phyloP scores from a whole-genome alignment of 2,113 vertebrate species.

The Saguinus imperator region DNA sequence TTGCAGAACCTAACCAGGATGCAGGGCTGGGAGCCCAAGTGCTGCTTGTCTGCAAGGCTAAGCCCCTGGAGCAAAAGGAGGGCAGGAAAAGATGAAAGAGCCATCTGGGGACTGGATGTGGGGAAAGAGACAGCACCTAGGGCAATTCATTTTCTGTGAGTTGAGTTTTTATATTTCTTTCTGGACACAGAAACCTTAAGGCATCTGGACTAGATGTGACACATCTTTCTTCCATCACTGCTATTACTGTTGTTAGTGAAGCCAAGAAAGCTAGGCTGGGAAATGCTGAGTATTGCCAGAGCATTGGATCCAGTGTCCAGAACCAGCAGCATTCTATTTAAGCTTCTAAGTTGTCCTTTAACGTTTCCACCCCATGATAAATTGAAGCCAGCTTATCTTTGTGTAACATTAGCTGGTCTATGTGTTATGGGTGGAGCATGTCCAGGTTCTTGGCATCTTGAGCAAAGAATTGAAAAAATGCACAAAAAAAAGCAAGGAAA shows the following conservation, averaged over 20 bases:
- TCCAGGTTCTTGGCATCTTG: too few relatives aligned
- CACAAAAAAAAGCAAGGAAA: too few relatives aligned
- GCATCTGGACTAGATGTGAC: background rate
- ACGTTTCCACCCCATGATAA: background rate
- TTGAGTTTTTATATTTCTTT: background rate
- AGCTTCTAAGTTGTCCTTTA: background rate
- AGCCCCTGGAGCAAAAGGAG: accelerated
- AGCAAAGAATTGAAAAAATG: too few relatives aligned
- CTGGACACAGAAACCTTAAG: background rate
- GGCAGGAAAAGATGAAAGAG: background rate
- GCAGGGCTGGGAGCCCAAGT: background rate
- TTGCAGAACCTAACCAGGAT: background rate
- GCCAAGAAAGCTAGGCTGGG: background rate
- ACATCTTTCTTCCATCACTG: background rate
- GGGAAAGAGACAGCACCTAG: accelerated
- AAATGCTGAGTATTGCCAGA: background rate
- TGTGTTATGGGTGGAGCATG: background rate
- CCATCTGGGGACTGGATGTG: accelerated
- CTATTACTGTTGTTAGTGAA: background rate
- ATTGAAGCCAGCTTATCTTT: background rate
- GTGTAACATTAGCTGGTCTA: background rate
- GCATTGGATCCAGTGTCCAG: background rate
- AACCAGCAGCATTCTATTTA: background rate
- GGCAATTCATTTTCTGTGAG: accelerated
- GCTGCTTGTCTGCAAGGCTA: background rate